Base-by-base conservation (phyloP, 1,140 invertebrate species). In the Mactra quadrangularis region DNA sequence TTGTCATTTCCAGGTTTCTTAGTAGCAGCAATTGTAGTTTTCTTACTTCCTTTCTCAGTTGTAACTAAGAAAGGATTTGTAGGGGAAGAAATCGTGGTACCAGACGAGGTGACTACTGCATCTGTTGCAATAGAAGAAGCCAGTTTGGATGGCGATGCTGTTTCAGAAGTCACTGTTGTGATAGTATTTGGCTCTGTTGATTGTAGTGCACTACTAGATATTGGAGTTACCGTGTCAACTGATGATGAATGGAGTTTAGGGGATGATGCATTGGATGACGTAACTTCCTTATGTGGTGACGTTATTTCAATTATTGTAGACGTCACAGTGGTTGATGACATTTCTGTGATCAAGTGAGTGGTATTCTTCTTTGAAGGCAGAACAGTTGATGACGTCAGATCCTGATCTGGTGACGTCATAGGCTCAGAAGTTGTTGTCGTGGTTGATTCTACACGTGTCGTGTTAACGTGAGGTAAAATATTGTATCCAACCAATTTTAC, bases 401-500 rank as follows among this genome's bases (percentile, higher is more conserved):
- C n/a, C n/a, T n/a, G n/a, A n/a, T n/a, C n/a, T n/a, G n/a, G n/a
- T n/a, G n/a, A n/a, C n/a, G n/a, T n/a, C n/a, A n/a, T n/a, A n/a
- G n/a, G n/a, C n/a, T n/a, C n/a, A n/a, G n/a, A n/a, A n/a, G 38
- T 15, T 41, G 38, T 41, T 41, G 38, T 41, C 15, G 38, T 41
- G 6, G 38, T 41, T 41, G 38, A 15, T 35, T 41, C 60, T 35
- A 33, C n/a, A 17, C 7, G 17, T 9, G 60, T 13, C 35, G 31
- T 38, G 7, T 29, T 64, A 6, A 7, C 22, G 3, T 7, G 9
- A 3, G 35, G n/a, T 38, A 31, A 31, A 35, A 55, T 35, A 27
- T 72, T 75, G 11, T 25, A 33, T 17, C 52, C 72, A 22, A 31
- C 0, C 15, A 75, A 13, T 45, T 47, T 59, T 11, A 75, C 45